A percentile compares a stretch with the other conserved stretches of the same genome.
Evolutionary conservation across 1,140 invertebrate species (phyloP).

Genomic region (Sminthurides bifidus): DNA sequence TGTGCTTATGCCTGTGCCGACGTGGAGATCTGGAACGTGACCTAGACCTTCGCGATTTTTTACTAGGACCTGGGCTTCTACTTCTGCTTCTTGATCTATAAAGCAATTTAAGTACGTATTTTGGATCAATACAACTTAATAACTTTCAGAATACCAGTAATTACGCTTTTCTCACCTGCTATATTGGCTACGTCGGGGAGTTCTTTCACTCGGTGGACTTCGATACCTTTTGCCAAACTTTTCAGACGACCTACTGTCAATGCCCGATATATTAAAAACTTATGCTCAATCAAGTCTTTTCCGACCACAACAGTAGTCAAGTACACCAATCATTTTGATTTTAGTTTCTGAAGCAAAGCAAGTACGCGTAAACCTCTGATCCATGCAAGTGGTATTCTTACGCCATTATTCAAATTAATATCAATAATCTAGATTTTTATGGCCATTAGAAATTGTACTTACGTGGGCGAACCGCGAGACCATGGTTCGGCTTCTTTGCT

Average conservation of each 20-base stretch:
- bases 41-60: slow-evolving; percentile 5
- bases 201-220: not conserved
- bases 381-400: not conserved
- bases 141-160: not conserved
- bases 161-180: not conserved
- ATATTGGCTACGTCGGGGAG: not conserved
- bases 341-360: not conserved
- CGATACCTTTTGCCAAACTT: not conserved
- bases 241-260: not conserved
- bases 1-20: slow-evolving; percentile 21
- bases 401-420: not conserved
- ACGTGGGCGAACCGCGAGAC: not conserved
- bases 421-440: too few relatives aligned
- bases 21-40: slow-evolving; percentile 17
- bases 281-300: too few relatives aligned
- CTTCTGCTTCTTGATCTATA: slow-evolving; percentile 14
- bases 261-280: not conserved
- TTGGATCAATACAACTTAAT: not conserved
- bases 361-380: not conserved
- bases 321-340: too few relatives aligned
- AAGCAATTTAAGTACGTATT: not conserved
- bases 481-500: slow-evolving; percentile 6
- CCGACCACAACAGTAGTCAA: too few relatives aligned
- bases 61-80: slow-evolving; percentile 9
- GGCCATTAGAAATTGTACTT: too few relatives aligned